A percentile compares a stretch with the other conserved stretches of the same genome.
phyloP scores from a whole-genome alignment of 2,797 vertebrate genomes.

The Iguana delicatissima region DNA sequence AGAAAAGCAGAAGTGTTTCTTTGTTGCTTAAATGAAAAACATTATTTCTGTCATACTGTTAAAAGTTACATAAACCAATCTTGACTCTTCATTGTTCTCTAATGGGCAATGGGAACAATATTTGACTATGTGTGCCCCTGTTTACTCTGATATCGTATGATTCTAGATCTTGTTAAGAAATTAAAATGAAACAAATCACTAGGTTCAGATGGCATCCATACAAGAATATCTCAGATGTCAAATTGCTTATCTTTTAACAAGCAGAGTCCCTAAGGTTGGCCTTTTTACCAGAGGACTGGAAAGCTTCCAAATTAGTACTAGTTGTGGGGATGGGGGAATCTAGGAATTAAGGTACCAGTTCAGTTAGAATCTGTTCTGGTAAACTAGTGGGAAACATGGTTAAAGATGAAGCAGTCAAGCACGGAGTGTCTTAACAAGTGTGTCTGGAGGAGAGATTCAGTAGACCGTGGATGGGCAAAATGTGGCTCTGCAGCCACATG shows the following conservation, averaged over 20 bases:
- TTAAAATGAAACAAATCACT: background rate
- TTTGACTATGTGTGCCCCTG: background rate
- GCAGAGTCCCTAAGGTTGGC: no score
- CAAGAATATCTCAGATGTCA: background rate
- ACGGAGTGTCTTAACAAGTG: no score
- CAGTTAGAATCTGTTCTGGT: no score
- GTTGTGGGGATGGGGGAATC: no score
- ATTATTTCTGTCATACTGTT: background rate
- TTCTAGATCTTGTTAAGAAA: background rate
- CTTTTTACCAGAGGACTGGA: no score
- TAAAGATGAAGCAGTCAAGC: no score
- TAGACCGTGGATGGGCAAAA: no score
- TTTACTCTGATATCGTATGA: background rate
- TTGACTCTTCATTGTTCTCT: background rate
- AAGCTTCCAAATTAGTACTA: no score
- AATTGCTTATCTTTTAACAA: background rate
- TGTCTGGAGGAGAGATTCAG: no score
- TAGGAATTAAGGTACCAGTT: no score
- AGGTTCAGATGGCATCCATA: background rate
- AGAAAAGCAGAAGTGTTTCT: background rate
- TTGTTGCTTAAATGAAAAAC: slow-evolving; percentile 12
- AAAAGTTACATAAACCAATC: background rate
- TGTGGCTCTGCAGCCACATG: no score
- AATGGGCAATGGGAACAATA: background rate
- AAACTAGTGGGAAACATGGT: no score